Conservation (phyloP, 2,888 invertebrate species). For the Endotricha flammealis region DNA sequence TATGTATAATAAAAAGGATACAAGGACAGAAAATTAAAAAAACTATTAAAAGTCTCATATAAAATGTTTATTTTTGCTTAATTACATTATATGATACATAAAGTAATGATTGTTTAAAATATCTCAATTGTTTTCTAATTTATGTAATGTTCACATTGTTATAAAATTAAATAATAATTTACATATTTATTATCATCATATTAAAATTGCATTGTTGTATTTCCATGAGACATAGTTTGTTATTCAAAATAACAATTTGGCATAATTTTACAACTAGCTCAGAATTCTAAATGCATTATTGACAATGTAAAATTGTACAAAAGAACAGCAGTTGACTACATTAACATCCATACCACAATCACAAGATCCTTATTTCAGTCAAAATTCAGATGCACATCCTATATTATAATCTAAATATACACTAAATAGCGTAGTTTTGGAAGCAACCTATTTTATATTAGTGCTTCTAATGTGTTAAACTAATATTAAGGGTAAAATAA, state of each 20-base stretch:
- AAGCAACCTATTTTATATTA: conserved; percentile 66
- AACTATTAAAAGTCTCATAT: conserved; percentile 68
- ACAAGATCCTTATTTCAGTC: conserved; percentile 69
- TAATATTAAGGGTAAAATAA: conserved; percentile 42
- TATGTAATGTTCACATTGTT: conserved; percentile 44
- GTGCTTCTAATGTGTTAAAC: conserved; percentile 50
- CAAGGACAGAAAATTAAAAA: conserved; percentile 34
- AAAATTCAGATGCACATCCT: conserved; percentile 59
- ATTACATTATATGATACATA: conserved; percentile 68
- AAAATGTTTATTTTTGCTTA: conserved; percentile 77
- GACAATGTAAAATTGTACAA: conserved; percentile 58
- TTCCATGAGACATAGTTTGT: conserved; percentile 39
- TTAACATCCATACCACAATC: conserved; percentile 66
- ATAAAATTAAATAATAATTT: conserved; percentile 27
- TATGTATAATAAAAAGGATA: not conserved
- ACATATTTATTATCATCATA: conserved; percentile 24
- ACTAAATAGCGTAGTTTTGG: conserved; percentile 61
- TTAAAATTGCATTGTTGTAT: conserved; percentile 16
- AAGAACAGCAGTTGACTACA: conserved; percentile 52
- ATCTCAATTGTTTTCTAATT: conserved; percentile 55
- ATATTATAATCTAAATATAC: conserved; percentile 50
- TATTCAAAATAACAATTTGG: conserved; percentile 71
- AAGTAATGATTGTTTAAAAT: conserved; percentile 63
- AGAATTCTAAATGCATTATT: conserved; percentile 66
- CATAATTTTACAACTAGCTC: conserved; percentile 57